Evolutionary conservation across 2,888 invertebrate genomes (phyloP).

Genomic region (Pheosia gnoma): DNA sequence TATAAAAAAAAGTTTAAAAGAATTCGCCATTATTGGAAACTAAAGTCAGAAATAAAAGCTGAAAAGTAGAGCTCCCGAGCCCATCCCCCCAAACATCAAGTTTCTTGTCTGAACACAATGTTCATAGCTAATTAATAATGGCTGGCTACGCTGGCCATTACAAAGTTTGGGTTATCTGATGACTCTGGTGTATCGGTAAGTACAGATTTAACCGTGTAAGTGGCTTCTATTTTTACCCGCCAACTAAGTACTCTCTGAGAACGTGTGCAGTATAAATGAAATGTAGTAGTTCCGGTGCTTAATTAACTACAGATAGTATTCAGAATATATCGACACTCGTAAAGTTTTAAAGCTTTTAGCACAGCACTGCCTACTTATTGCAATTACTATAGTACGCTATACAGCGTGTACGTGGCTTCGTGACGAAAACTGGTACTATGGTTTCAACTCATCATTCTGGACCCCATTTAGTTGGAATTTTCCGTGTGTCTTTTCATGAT

Average conservation of each 20-base stretch:
- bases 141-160: background rate
- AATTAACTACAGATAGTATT: conserved; percentile 10
- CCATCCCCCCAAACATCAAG: too few relatives aligned
- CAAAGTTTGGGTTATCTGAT: background rate
- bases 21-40: too few relatives aligned
- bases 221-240: conserved; percentile 24
- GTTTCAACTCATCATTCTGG: too few relatives aligned
- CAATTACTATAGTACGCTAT: conserved; percentile 1
- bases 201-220: conserved; percentile 17
- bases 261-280: conserved; percentile 1
- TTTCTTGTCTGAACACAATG: too few relatives aligned
- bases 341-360: conserved; percentile 12
- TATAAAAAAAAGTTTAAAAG: too few relatives aligned
- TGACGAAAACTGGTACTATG: too few relatives aligned
- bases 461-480: too few relatives aligned
- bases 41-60: too few relatives aligned
- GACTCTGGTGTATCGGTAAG: background rate
- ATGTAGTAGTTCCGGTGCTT: conserved; percentile 17
- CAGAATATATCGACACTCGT: conserved; percentile 11
- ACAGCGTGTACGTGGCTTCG: too few relatives aligned
- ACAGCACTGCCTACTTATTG: conserved; percentile 15
- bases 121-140: too few relatives aligned
- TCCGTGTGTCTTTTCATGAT: too few relatives aligned
- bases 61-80: too few relatives aligned
- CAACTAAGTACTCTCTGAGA: conserved; percentile 17